These are phyloP conservation scores for Malthinus flaveolus DNA, from an alignment of 2,888 invertebrate species.

Conservation along the genomic window DNA sequence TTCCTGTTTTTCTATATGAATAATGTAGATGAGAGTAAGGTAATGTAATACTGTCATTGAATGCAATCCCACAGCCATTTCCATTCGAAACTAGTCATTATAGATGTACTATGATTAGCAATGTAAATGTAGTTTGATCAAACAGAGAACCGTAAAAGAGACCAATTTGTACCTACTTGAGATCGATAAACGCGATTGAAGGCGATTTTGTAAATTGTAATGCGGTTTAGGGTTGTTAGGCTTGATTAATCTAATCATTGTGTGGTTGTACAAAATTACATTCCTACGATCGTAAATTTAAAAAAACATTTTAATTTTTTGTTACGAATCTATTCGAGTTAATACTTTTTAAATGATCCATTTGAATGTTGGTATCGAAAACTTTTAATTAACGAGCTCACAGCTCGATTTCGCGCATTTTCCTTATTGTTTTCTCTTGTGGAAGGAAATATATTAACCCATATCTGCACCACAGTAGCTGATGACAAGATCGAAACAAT, in stretches of 20 bases:
- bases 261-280: neutral
- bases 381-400: too few relatives aligned
- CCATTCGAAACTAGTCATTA: conserved; percentile 12
- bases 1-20: conserved; percentile 3
- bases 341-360: too few relatives aligned
- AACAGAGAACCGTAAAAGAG: conserved; percentile 12
- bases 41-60: conserved; percentile 10
- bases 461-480: too few relatives aligned
- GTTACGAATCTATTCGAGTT: too few relatives aligned
- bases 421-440: too few relatives aligned
- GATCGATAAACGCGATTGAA: conserved; percentile 14
- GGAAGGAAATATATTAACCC: too few relatives aligned
- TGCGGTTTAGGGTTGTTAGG: conserved; percentile 4
- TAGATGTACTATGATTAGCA: conserved; percentile 10
- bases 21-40: conserved; percentile 3
- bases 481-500: too few relatives aligned
- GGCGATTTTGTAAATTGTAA: conserved; percentile 10
- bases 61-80: conserved; percentile 9
- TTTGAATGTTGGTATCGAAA: too few relatives aligned
- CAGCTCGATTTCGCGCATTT: too few relatives aligned
- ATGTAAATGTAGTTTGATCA: conserved; percentile 17
- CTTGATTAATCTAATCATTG: conserved; percentile 3
- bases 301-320: too few relatives aligned
- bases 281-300: too few relatives aligned
- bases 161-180: conserved; percentile 15